Evolutionary conservation across 2,888 invertebrate genomes (phyloP).

Genomic region (Actias luna): DNA sequence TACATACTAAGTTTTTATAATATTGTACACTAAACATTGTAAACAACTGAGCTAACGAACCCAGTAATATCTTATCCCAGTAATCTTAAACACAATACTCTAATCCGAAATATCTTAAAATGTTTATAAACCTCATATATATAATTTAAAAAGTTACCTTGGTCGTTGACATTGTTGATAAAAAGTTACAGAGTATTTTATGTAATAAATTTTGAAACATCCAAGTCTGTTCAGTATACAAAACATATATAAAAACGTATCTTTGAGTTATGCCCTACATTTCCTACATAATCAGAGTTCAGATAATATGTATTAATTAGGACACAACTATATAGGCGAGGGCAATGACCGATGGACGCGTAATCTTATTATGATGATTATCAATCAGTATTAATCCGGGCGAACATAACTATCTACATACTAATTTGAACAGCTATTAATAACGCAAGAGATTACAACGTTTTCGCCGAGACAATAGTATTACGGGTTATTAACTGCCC

Average conservation of each 20-base stretch:
- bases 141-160: background rate
- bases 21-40: background rate
- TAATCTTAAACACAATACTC: background rate
- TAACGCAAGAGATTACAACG: conserved; percentile 4
- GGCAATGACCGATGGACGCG: conserved; percentile 42
- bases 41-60: background rate
- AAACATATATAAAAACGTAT: background rate
- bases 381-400: conserved; percentile 58
- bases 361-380: conserved; percentile 39
- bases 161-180: background rate
- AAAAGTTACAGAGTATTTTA: background rate
- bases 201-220: background rate
- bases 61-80: background rate
- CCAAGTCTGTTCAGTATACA: background rate
- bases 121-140: background rate
- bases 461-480: conserved; percentile 18
- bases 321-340: conserved; percentile 21
- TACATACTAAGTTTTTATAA: background rate
- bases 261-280: background rate
- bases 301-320: background rate
- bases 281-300: background rate
- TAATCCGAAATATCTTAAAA: background rate
- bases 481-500: background rate
- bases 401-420: conserved; percentile 30
- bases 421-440: conserved; percentile 5